Conservation (phyloP, 2,797 vertebrate genomes). For the Fistularia tabacaria region DNA sequence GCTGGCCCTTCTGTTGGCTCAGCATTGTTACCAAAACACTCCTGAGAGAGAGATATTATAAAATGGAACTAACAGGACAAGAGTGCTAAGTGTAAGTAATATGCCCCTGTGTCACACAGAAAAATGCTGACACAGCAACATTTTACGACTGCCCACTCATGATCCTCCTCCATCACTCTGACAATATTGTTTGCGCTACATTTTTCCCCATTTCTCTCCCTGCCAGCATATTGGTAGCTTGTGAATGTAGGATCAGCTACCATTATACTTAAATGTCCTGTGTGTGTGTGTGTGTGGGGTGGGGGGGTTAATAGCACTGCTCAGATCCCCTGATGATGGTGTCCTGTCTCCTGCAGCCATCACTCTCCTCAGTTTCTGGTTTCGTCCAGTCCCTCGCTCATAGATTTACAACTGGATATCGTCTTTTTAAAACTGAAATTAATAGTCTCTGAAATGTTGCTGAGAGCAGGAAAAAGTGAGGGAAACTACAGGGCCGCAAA, state of each 20-base stretch:
- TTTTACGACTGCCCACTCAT: conserved; percentile 14
- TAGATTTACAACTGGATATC: too few relatives aligned
- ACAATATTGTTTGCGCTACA: conserved; percentile 6
- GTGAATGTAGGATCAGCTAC: too few relatives aligned
- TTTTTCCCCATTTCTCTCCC: conserved; percentile 2
- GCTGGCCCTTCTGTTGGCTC: conserved; percentile 10
- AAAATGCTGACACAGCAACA: conserved; percentile 33
- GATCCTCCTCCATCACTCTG: conserved; percentile 3
- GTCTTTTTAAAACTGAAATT: too few relatives aligned
- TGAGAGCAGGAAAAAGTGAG: too few relatives aligned
- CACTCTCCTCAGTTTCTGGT: too few relatives aligned
- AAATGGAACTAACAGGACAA: neutral
- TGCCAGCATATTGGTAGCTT: neutral
- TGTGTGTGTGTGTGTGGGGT: neutral
- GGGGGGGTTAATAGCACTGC: too few relatives aligned
- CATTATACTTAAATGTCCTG: too few relatives aligned
- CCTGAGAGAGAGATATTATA: neutral
- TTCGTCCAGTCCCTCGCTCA: too few relatives aligned
- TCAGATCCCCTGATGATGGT: too few relatives aligned
- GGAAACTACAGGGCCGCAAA: too few relatives aligned
- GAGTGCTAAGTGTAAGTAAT: conserved; percentile 3
- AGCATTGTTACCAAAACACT: conserved; percentile 1
- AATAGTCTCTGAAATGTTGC: too few relatives aligned
- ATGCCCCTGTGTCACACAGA: conserved; percentile 13
- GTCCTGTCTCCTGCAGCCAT: too few relatives aligned